Evolutionary conservation across 2,888 invertebrate genomes (phyloP).

Genomic region (Cheilosia variabilis): DNA sequence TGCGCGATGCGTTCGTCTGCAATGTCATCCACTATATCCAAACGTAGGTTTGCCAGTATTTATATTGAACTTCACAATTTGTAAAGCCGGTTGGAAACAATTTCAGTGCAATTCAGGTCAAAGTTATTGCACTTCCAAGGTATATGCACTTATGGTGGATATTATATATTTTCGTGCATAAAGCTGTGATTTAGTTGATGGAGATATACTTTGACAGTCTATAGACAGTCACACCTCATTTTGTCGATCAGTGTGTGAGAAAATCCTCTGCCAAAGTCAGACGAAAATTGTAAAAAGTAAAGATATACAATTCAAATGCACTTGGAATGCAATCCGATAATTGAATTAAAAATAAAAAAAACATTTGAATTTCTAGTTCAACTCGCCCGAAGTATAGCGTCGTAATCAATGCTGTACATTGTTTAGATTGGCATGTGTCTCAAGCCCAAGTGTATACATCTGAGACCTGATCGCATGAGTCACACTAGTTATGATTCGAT

Average conservation of each 20-base stretch:
- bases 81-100: constrained; percentile 29
- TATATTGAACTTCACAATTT: constrained; percentile 43
- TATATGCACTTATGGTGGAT: constrained; percentile 12
- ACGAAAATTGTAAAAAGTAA: neutral
- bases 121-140: constrained; percentile 42
- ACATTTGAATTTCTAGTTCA: constrained; percentile 48
- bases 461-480: constrained; percentile 45
- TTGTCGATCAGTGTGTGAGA: neutral
- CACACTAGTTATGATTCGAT: constrained; percentile 47
- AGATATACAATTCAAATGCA: constrained; percentile 14
- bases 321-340: constrained; percentile 42
- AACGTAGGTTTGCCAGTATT: constrained; percentile 26
- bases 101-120: constrained; percentile 57
- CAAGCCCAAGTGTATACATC: constrained; percentile 48
- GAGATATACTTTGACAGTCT: constrained; percentile 1
- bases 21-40: constrained; percentile 5
- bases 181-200: neutral
- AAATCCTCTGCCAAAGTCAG: neutral
- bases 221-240: neutral
- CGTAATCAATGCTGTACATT: constrained; percentile 45
- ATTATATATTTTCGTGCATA: neutral
- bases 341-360: constrained; percentile 29
- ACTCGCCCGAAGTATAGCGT: constrained; percentile 24
- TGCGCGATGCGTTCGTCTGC: constrained; percentile 22
- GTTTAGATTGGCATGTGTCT: constrained; percentile 47